Evolutionary conservation across 2,797 vertebrate genomes (phyloP), one percentile per base, ranked within the genome.

Genomic region (Erithacus rubecula): DNA sequence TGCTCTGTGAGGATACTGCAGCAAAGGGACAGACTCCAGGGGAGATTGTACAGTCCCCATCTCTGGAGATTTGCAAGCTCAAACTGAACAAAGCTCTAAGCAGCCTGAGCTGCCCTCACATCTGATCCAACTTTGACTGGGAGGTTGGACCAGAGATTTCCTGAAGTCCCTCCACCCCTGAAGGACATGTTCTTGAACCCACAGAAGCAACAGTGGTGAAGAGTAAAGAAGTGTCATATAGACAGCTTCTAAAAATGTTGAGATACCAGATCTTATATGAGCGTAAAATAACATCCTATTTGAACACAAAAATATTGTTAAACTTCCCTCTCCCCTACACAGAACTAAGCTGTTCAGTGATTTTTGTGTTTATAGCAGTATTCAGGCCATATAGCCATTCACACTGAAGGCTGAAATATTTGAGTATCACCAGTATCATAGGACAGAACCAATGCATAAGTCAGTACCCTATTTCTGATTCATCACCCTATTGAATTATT

Each of bases 241-340:
- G 17, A 36, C 23, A 60, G 5, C 16, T 91, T 83, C 51, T 68
- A 65, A 24, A 79, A 5, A 11, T 41, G 4, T 18, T 56, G n/a
- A 79, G 46, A 69, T 32, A 58, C 4, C 36, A 36, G 8, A 29
- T 59, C 18, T 32, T 12, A 2, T 68, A 12, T 41, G 12, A 87
- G 9, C 46, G 10, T 10, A 89, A 70, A 93, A 60, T n/a, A 62
- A 23, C 20, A 5, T 80, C 10, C 10, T 76, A 4, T 65, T 41
- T 27, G 30, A 51, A 71, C 4, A 41, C 8, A 69, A 63, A 65
- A 53, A 22, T 9, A 1, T 21, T 26, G 37, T 60, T 4, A 2
- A 23, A 21, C 15, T 23, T 21, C 2, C 3, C 10, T 4, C 1
- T 12, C 1, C 3, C 4, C 11, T 47, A 13, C 1, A 3, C 8